phyloP scores from a whole-genome alignment of 2,113 vertebrate species.

The Caloenas nicobarica region DNA sequence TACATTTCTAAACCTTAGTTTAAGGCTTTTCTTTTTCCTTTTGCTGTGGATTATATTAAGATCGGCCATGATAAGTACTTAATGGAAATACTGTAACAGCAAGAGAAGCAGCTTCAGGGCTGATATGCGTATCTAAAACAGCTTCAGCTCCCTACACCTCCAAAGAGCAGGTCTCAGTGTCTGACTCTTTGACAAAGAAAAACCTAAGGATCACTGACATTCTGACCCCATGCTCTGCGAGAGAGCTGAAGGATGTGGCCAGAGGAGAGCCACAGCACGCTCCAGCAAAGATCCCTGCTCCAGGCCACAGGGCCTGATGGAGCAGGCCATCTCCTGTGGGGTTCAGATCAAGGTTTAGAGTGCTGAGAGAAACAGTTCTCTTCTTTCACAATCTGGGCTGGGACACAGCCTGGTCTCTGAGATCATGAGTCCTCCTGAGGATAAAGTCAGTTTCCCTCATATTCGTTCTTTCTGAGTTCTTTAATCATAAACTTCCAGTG shows the following conservation, averaged over 20 bases:
- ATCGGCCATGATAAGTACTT: not conserved
- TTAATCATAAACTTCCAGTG: not conserved
- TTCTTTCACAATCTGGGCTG: not conserved
- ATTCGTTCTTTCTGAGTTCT: not conserved
- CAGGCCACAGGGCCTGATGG: not conserved
- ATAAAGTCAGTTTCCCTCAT: not conserved
- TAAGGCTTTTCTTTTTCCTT: not conserved
- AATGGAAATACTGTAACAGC: not conserved
- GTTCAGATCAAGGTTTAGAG: not conserved
- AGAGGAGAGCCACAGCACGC: not conserved
- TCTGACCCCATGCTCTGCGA: not conserved
- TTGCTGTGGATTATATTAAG: not conserved
- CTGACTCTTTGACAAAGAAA: not conserved
- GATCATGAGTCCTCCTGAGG: fast-evolving
- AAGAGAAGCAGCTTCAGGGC: not conserved
- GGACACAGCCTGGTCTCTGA: not conserved
- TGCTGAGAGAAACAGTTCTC: not conserved
- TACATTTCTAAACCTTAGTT: not conserved
- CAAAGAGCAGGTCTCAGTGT: not conserved
- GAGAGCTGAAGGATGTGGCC: not conserved
- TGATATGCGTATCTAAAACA: not conserved
- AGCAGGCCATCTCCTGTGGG: not conserved
- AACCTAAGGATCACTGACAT: not conserved
- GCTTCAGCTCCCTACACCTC: not conserved
- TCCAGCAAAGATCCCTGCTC: not conserved